Conservation (phyloP, 2,888 invertebrate genomes). For the Callinectes sapidus region DNA sequence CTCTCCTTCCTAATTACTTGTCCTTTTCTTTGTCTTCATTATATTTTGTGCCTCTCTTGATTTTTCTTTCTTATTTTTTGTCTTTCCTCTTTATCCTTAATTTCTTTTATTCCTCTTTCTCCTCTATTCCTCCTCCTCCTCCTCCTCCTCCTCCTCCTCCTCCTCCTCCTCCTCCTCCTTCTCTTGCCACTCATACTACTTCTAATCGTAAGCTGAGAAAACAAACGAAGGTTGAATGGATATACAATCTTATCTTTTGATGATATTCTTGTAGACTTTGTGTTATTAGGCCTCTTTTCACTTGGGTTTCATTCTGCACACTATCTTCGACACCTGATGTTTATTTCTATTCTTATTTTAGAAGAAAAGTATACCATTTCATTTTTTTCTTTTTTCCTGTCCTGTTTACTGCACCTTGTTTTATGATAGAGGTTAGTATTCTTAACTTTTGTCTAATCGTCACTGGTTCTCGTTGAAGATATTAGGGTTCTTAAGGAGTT, state of each 20-base stretch:
- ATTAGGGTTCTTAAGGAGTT: no score
- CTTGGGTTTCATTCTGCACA: not conserved
- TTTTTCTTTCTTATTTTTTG: no score
- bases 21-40: not conserved
- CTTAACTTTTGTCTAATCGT: not conserved
- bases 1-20: not conserved
- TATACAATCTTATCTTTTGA: not conserved
- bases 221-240: constrained; percentile 5
- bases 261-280: not conserved
- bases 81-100: no score
- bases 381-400: not conserved
- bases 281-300: not conserved
- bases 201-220: constrained; percentile 2
- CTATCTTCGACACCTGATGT: not conserved
- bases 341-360: not conserved
- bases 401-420: not conserved
- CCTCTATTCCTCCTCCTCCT: not conserved
- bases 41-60: no score
- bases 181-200: not conserved
- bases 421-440: no score
- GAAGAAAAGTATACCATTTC: not conserved
- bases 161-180: not conserved
- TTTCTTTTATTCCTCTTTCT: no score
- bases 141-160: not conserved
- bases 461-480: no score